These are phyloP conservation scores for Himantopus leucocephalus DNA, from an alignment of 2,113 vertebrate genomes.

Conservation along the genomic window DNA sequence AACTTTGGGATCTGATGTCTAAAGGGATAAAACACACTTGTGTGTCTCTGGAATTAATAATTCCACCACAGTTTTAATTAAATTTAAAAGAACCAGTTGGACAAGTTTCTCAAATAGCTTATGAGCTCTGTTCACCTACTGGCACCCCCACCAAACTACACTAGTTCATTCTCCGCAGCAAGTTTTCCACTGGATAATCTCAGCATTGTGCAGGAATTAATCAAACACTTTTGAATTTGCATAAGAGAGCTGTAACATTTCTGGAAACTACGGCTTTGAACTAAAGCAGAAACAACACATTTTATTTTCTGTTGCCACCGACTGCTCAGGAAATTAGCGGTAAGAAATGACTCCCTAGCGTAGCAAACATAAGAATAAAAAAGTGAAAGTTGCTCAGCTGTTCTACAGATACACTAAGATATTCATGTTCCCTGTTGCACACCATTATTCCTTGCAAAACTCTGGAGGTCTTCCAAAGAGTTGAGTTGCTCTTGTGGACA, in stretches of 20 bases:
- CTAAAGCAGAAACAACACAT: neutral
- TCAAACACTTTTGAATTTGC: neutral
- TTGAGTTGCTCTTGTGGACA: constrained; percentile 78
- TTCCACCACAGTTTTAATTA: neutral
- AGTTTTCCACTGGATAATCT: neutral
- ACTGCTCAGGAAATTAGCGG: neutral
- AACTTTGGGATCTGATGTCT: neutral
- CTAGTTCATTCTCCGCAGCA: neutral
- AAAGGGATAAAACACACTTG: neutral
- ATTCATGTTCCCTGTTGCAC: constrained; percentile 21
- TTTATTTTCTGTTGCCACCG: neutral
- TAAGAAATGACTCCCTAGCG: neutral
- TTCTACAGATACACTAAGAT: neutral
- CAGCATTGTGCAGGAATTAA: neutral
- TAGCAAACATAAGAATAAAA: neutral
- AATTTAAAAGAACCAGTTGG: neutral
- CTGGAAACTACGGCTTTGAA: neutral
- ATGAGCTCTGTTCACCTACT: neutral
- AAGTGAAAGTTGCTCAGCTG: neutral
- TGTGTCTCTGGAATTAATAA: neutral
- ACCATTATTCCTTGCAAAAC: constrained; percentile 79
- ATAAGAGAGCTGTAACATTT: neutral
- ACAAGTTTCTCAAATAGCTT: neutral
- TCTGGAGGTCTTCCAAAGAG: constrained; percentile 77
- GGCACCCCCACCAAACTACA: neutral